Conservation (phyloP, 2,113 vertebrate genomes). For the Coreoperca whiteheadi region DNA sequence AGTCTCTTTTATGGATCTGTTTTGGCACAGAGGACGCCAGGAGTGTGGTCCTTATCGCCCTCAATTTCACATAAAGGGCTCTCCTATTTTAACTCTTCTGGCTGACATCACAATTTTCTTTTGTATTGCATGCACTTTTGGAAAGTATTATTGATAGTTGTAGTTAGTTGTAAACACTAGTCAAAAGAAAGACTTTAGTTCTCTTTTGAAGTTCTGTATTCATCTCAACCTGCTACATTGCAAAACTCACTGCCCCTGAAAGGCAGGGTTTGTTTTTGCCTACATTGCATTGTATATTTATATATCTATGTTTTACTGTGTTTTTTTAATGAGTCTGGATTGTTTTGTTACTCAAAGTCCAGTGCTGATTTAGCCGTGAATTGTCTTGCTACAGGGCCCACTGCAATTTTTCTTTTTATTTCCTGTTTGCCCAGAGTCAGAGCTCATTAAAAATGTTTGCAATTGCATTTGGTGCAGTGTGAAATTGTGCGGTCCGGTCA, state of each 20-base stretch:
- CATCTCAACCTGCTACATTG: neutral
- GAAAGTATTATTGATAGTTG: slow-evolving; percentile 20
- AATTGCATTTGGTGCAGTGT: neutral
- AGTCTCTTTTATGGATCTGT: slow-evolving; percentile 23
- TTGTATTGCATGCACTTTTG: slow-evolving; percentile 17
- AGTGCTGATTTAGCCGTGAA: neutral
- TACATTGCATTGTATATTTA: neutral
- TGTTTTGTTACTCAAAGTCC: neutral
- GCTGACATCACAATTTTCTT: slow-evolving; percentile 14
- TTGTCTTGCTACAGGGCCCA: neutral
- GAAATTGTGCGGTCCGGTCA: neutral
- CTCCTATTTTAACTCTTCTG: neutral
- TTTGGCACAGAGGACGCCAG: slow-evolving; percentile 3
- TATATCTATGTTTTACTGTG: neutral
- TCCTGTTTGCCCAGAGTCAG: slow-evolving; percentile 1
- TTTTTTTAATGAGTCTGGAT: neutral
- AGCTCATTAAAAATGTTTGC: slow-evolving; percentile 41
- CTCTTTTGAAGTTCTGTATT: neutral
- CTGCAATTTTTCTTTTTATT: slow-evolving; percentile 10
- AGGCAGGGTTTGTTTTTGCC: neutral
- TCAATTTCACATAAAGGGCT: slow-evolving; percentile 12
- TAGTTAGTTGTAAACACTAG: neutral
- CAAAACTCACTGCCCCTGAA: neutral
- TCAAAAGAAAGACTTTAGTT: neutral
- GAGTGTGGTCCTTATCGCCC: neutral